Base-by-base conservation (phyloP, 35 echinoderm and acorn worm species). In the Acanthaster planci region DNA sequence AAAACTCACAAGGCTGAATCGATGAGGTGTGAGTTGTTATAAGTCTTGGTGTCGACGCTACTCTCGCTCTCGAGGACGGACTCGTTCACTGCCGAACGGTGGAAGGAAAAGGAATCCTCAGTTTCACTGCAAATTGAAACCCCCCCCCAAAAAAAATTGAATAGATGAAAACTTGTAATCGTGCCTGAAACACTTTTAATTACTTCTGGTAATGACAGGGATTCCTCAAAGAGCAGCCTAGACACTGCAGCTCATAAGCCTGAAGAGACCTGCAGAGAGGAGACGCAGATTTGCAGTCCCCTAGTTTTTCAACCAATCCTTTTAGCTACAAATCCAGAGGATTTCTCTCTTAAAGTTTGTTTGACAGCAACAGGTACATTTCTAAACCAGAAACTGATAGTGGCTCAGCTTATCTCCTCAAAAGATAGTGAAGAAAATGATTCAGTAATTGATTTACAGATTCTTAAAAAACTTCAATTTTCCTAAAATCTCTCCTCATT, bases 1-100 rank as follows among this genome's bases (percentile, higher is more conserved):
- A n/a, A 37, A 59, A 89, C 87, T 89, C 83, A 89, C 87, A 89
- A 36, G 32, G 78, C 82, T 52, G 87, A 89, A 30, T 89, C 87
- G 19, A 89, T 59, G 58, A 89, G 51, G 18, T 89, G 56, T 75
- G 80, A 72, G 64, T 34, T 68, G 78, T 59, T 55, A 31, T 51
- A 51, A 9, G 51, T 27, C 14, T 86, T 59, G 51, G 40, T 77
- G 52, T 42, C 79, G 4, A 82, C 47, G 35, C 80, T 82, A 51
- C 87, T 89, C 23, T 77, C 87, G 15, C 60, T 64, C 5, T 81
- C 87, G 22, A 89, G 52, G 59, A 64, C 53, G 3, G 78, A 68
- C 31, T 89, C 87, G 21, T 81, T 89, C 55, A 55, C 87, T 14
- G 84, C 84, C 10, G 87, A 89, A 50, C 80, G 87, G n/a, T 79